Percentiles rank a stretch among this genome's conserved stretches.
phyloP scores from a whole-genome alignment of 2,797 vertebrate species.

The Paratrypauchen microcephalus region DNA sequence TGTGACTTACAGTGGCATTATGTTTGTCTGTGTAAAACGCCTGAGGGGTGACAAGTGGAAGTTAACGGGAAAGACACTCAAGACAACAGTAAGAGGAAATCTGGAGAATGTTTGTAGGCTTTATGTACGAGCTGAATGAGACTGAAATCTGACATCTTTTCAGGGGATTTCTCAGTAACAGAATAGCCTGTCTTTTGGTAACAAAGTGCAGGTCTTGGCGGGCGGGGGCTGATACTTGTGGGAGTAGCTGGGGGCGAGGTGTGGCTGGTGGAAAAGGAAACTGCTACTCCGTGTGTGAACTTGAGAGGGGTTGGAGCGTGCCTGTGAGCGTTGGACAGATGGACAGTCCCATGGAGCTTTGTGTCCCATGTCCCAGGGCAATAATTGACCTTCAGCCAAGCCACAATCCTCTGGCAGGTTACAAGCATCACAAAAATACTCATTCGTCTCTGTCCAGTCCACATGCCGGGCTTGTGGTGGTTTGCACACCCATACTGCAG shows the following conservation, averaged over 20 bases:
- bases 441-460: conserved; percentile 26
- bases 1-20: conserved; percentile 29
- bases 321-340: conserved; percentile 32
- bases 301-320: conserved; percentile 36
- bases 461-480: conserved; percentile 3
- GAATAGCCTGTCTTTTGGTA: conserved; percentile 36
- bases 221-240: conserved; percentile 62
- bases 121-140: conserved; percentile 22
- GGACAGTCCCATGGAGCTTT: conserved; percentile 31
- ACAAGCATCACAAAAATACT: conserved; percentile 30
- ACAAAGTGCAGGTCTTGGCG: conserved; percentile 35
- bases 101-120: not conserved
- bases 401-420: conserved; percentile 19
- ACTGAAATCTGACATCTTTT: conserved; percentile 23
- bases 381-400: conserved; percentile 9
- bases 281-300: conserved; percentile 50
- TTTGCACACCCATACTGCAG: conserved; percentile 35
- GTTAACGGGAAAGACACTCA: not conserved
- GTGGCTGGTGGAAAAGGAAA: conserved; percentile 48
- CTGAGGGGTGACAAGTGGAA: conserved; percentile 15
- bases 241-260: conserved; percentile 62
- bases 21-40: conserved; percentile 17
- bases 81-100: not conserved
- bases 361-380: conserved; percentile 47
- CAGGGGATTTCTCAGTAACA: conserved; percentile 55